Percentiles rank a stretch among this genome's conserved stretches.
Conservation (phyloP, 2,113 vertebrate genomes). For the Microcebus lehilahytsara region DNA sequence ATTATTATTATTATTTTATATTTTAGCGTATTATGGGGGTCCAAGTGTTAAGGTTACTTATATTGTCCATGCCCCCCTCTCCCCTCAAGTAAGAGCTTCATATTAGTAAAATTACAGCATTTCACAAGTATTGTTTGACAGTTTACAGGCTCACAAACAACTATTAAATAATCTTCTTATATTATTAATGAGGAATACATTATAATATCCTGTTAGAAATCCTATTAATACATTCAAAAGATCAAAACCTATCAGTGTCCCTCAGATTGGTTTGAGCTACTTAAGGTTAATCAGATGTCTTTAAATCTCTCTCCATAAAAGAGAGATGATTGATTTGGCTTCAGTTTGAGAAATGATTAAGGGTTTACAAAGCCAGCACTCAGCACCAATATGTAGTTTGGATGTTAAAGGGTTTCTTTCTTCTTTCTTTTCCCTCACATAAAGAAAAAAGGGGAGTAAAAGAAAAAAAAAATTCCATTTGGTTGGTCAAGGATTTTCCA, state of each 20-base stretch:
- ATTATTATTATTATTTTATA: too few relatives aligned
- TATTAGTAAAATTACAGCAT: not conserved
- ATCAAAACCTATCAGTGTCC: not conserved
- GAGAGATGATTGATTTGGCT: not conserved
- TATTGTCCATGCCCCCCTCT: too few relatives aligned
- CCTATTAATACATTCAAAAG: not conserved
- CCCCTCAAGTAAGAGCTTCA: too few relatives aligned
- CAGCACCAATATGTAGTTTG: not conserved
- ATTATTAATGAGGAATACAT: not conserved
- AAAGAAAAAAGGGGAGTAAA: not conserved
- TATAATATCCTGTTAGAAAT: not conserved
- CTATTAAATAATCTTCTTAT: not conserved
- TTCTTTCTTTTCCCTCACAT: not conserved
- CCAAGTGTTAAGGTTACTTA: too few relatives aligned
- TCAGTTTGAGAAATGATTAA: not conserved
- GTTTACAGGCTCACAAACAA: not conserved
- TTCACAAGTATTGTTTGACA: not conserved
- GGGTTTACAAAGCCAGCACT: not conserved
- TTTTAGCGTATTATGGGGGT: too few relatives aligned
- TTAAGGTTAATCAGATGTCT: conserved; percentile 1
- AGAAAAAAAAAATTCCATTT: not conserved
- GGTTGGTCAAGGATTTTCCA: conserved; percentile 6
- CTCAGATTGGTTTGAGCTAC: not conserved
- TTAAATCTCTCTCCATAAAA: not conserved
- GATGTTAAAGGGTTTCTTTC: not conserved